Evolutionary conservation across 2,888 invertebrate species (phyloP), one percentile per base, ranked within the genome.

Genomic region (Sinopyrophorus schimmeli): DNA sequence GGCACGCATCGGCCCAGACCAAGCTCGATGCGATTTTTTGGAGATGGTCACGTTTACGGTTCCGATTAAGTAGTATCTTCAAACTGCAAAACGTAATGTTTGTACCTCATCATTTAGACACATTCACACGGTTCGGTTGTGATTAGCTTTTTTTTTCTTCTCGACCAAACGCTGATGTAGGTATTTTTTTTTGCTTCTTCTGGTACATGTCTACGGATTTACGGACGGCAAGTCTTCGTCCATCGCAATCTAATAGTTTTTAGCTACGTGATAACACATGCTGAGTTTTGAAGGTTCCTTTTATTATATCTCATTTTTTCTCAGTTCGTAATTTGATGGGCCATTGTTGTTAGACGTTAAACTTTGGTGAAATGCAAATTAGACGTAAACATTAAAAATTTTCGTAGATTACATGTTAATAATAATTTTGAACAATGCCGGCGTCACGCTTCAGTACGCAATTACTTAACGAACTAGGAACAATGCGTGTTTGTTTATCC

Each of bases 61-160:
- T 50, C 46, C 55, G 51, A 55, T 57, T 54, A 54, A 54, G 47
- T 46, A 53, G 48, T 44, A 39, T 51, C 38, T 53, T 53, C 48
- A 38, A n/a, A 37, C 35, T 46, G 37, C 42, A 47, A 53, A 47
- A 52, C 52, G 48, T 54, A 52, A 57, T 53, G 55, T 54, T 50
- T 50, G 56, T 57, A 56, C 40, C 46, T 47, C 37, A 53, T 57
- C 54, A 43, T 54, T 48, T 57, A 57, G 52, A 54, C 58, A 56
- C 54, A 60, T 62, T 62, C 61, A 62, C 61, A 60, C 60, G 60
- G 54, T 58, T 40, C 51, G 46, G 30, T 49, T 55, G 34, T 55
- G 55, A 53, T 57, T 55, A 52, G 51, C 57, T 51, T 55, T 53
- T 43, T 53, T n/a, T n/a, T n/a, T n/a, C n/a, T n/a, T 57, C 15